Evolutionary conservation across 2,888 invertebrate species (phyloP).

Genomic region (Dicycla oo): DNA sequence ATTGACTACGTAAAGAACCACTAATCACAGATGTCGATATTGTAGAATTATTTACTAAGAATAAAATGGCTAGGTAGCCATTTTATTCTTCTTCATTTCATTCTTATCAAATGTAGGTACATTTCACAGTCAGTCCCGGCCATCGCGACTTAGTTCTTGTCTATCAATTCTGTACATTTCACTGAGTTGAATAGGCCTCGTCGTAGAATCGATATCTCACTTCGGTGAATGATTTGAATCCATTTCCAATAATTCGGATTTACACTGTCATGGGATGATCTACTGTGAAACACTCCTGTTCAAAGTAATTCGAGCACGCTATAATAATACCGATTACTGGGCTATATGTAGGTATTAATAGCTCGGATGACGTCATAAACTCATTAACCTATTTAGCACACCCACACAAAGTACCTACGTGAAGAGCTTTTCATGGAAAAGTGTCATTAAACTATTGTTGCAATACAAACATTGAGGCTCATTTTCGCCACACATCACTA

Average conservation of each 20-base stretch:
- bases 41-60: neutral
- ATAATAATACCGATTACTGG: neutral
- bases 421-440: conserved; percentile 25
- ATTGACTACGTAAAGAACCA: neutral
- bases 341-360: conserved; percentile 2
- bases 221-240: conserved; percentile 50
- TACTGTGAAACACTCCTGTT: conserved; percentile 31
- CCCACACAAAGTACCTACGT: conserved; percentile 8
- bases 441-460: conserved; percentile 24
- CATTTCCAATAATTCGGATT: conserved; percentile 55
- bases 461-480: neutral
- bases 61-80: no score
- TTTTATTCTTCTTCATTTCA: no score
- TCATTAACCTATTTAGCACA: conserved; percentile 44
- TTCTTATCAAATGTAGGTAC: no score
- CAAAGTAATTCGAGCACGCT: conserved; percentile 1
- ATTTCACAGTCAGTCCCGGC: neutral
- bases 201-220: conserved; percentile 51
- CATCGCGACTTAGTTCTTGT: conserved; percentile 11
- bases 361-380: conserved; percentile 36
- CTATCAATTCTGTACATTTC: conserved; percentile 29
- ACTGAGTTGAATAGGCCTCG: conserved; percentile 43
- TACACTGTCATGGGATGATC: conserved; percentile 31
- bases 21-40: neutral
- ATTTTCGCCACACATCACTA: no score